Percentiles rank a stretch among this genome's conserved stretches.
These are phyloP conservation scores for Paradoxurus hermaphroditus DNA, from an alignment of 2,113 vertebrate genomes.

Conservation along the genomic window DNA sequence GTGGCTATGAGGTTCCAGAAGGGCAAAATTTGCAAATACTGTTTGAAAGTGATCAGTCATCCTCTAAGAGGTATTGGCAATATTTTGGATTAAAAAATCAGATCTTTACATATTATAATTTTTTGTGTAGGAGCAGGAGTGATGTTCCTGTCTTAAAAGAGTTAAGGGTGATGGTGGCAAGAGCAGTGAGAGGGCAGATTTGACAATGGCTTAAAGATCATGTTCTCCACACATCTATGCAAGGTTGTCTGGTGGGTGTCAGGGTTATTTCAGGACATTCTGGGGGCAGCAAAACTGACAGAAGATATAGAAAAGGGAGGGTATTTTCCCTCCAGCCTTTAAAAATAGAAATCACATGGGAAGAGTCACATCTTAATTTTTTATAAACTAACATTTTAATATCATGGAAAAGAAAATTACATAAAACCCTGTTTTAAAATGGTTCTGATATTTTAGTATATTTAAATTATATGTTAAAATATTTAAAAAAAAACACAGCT, in stretches of 20 bases:
- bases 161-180: fast-evolving
- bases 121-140: neutral
- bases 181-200: neutral
- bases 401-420: neutral
- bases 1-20: neutral
- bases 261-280: neutral
- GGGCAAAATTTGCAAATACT: neutral
- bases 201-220: neutral
- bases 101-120: neutral
- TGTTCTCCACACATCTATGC: neutral
- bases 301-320: neutral
- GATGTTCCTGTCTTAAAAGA: neutral
- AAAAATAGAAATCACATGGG: neutral
- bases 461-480: conserved; percentile 33
- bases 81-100: neutral
- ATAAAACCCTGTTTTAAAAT: neutral
- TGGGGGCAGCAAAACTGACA: neutral
- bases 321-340: neutral
- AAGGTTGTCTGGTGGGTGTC: neutral
- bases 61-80: neutral
- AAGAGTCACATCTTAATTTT: conserved; percentile 19
- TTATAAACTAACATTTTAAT: conserved; percentile 4
- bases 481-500: neutral
- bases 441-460: conserved; percentile 38
- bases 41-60: neutral